Evolutionary conservation across 2,797 vertebrate species (phyloP).

Genomic region (Chelonia mydas): DNA sequence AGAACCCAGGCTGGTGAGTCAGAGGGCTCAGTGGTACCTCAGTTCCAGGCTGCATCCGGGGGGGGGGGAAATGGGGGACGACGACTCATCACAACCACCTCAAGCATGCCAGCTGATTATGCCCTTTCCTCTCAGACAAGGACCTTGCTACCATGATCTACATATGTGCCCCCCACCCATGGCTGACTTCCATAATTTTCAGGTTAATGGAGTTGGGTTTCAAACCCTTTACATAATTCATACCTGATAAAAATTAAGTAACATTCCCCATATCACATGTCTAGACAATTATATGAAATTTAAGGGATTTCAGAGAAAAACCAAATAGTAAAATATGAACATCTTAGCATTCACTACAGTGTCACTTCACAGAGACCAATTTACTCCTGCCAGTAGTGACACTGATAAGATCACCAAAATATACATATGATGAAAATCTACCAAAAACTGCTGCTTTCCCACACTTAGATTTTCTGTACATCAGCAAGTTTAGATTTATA

Average conservation of each 20-base stretch:
- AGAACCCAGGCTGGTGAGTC: too few species aligned
- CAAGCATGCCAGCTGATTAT: not conserved
- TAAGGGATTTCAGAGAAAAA: not conserved
- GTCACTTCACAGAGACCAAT: not conserved
- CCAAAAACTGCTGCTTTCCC: not conserved
- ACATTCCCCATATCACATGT: not conserved
- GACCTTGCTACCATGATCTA: not conserved
- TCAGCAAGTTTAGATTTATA: not conserved
- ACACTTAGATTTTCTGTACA: constrained; percentile 5
- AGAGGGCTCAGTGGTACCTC: too few species aligned
- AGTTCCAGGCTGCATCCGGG: too few species aligned
- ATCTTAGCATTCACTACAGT: not conserved
- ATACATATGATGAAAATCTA: not conserved
- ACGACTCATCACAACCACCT: too few species aligned
- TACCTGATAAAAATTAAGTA: not conserved
- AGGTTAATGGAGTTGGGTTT: not conserved
- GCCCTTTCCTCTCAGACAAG: not conserved
- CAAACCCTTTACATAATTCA: not conserved
- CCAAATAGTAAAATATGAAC: not conserved
- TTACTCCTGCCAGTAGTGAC: not conserved
- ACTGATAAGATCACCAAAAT: not conserved
- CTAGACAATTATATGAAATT: not conserved
- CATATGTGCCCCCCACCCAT: fast-evolving
- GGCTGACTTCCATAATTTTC: not conserved
- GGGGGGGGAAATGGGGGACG: fast-evolving